phyloP scores from a whole-genome alignment of 2,797 vertebrate genomes.

The Parambassis ranga region DNA sequence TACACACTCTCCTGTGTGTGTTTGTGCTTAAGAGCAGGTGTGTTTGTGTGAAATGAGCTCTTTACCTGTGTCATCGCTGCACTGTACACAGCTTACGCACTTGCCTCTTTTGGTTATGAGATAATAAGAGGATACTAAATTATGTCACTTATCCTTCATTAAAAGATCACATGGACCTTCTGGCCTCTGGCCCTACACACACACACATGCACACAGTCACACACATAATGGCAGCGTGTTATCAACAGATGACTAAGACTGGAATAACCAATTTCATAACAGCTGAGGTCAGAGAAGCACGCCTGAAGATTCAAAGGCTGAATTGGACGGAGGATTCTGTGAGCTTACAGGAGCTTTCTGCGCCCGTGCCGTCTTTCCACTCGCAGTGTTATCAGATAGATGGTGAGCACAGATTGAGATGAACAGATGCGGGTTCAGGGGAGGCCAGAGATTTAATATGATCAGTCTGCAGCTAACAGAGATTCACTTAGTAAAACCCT shows the following conservation, averaged over 20 bases:
- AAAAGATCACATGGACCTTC: conserved; percentile 52
- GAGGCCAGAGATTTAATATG: conserved; percentile 20
- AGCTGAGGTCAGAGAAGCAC: conserved; percentile 42
- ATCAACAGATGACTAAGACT: conserved; percentile 60
- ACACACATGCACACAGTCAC: conserved; percentile 7
- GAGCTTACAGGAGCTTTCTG: conserved; percentile 24
- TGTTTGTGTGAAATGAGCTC: conserved; percentile 4
- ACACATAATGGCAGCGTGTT: conserved; percentile 54
- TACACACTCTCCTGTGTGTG: not conserved
- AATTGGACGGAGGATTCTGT: conserved; percentile 40
- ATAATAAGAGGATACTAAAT: conserved; percentile 49
- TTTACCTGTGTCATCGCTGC: conserved; percentile 11
- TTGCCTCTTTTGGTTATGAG: conserved; percentile 54
- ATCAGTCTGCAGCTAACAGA: conserved; percentile 21
- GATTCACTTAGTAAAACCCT: conserved; percentile 1
- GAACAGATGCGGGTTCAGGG: conserved; percentile 22
- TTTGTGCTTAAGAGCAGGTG: not conserved
- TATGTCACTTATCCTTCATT: conserved; percentile 64
- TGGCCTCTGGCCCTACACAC: conserved; percentile 6
- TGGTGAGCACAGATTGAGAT: not conserved
- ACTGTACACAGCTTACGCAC: conserved; percentile 44
- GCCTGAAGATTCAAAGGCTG: conserved; percentile 19
- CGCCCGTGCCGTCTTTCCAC: not conserved
- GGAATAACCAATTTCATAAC: conserved; percentile 53
- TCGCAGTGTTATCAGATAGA: not conserved